Conservation (phyloP, 2,797 vertebrate genomes). For the Sebastes oblongus region DNA sequence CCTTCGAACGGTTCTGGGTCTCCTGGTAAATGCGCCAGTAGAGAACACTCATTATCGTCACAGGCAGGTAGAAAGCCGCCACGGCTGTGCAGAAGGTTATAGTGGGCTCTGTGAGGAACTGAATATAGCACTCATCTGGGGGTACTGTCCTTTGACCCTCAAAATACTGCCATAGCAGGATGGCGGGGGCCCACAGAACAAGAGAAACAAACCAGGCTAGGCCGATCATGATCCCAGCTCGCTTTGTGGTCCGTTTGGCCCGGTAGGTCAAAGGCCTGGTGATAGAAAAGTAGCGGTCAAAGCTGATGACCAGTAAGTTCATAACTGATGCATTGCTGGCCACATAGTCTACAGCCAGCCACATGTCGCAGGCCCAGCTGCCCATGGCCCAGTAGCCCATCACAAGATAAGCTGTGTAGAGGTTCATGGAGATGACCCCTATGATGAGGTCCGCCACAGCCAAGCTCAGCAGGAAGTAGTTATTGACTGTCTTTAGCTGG, state of each 20-base stretch:
- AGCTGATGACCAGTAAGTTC: conserved; percentile 98
- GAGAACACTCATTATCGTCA: conserved; percentile 97
- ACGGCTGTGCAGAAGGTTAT: conserved; percentile 97
- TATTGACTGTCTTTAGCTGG: conserved; percentile 97
- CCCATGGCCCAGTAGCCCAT: conserved; percentile 96
- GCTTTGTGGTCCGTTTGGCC: conserved; percentile 95
- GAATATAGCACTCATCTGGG: conserved; percentile 88
- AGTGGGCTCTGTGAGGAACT: conserved; percentile 90
- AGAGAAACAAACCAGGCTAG: conserved; percentile 95
- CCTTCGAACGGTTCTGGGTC: conserved; percentile 94
- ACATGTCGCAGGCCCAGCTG: conserved; percentile 94
- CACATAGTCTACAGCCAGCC: conserved; percentile 96
- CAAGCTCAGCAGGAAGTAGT: conserved; percentile 96
- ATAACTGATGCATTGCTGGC: conserved; percentile 98
- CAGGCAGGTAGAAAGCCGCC: conserved; percentile 96
- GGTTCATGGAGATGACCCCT: conserved; percentile 97
- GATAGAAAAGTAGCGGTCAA: conserved; percentile 97
- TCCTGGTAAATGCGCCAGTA: conserved; percentile 99
- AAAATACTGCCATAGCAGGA: conserved; percentile 97
- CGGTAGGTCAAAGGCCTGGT: conserved; percentile 95
- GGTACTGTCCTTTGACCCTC: conserved; percentile 93
- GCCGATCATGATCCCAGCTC: conserved; percentile 94
- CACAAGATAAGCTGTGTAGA: conserved; percentile 94
- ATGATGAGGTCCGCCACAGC: conserved; percentile 97
- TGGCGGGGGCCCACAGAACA: conserved; percentile 96